Percentiles rank a stretch among this genome's conserved stretches.
Conservation (phyloP, 2,888 invertebrate species). For the Lamellibrachia satsuma region DNA sequence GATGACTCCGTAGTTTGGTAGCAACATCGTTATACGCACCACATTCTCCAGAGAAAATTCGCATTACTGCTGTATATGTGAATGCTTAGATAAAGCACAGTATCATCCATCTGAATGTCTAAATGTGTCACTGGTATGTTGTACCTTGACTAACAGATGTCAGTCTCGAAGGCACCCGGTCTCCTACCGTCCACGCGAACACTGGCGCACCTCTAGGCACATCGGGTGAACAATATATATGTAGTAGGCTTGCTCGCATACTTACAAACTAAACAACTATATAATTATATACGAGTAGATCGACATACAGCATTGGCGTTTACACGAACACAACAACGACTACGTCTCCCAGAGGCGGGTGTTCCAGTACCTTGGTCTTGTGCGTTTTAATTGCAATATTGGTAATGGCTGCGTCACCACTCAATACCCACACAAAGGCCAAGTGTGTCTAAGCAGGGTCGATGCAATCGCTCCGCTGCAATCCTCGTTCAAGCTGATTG, state of each 20-base stretch:
- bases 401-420: background rate
- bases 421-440: background rate
- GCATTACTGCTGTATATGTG: too few relatives aligned
- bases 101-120: too few relatives aligned
- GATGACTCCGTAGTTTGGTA: background rate
- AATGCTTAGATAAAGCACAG: too few relatives aligned
- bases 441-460: background rate
- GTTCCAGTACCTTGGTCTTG: background rate
- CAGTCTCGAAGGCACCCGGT: too few relatives aligned
- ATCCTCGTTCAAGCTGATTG: background rate
- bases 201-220: too few relatives aligned
- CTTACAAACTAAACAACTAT: too few relatives aligned
- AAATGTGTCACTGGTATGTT: too few relatives aligned
- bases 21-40: background rate
- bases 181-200: too few relatives aligned
- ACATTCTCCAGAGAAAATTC: too few relatives aligned
- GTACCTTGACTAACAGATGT: too few relatives aligned
- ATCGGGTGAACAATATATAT: too few relatives aligned
- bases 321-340: background rate
- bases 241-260: too few relatives aligned
- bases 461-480: background rate
- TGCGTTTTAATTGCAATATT: background rate
- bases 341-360: background rate
- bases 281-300: background rate
- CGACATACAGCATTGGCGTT: background rate